Base-by-base conservation (phyloP, 2,113 vertebrate genomes). In the Lamprotornis superbus region DNA sequence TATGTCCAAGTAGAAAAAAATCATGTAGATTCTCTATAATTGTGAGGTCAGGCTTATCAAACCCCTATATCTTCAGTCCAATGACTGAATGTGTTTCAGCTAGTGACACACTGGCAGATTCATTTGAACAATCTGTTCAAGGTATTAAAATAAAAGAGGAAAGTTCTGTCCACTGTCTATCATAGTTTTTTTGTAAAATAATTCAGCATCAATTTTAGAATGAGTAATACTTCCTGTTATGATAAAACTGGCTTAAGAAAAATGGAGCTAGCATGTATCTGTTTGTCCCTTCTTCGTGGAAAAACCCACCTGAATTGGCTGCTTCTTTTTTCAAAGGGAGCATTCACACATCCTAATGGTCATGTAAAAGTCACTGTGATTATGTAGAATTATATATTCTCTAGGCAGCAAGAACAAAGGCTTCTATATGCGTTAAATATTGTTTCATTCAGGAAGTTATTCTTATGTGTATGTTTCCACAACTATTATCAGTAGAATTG, bases 371-470 rank as follows among this genome's bases (percentile, higher is more conserved):
- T 68, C 35, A 44, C 16, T 64, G 3, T 76, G 47, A 57, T 55
- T 87, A 33, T 69, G 35, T 56, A 53, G 85, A 91, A 40, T 44
- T 70, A 15, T 80, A 16, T 63, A 57, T 80, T 83, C 74, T 92
- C 59, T 50, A 71, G 57, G 39, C 81, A 64, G 60, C 20, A 67
- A 87, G 89, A 94, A 96, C 92, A 95, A 97, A 95, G 88, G 89
- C 70, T 60, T 63, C 84, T 90, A 89, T 94, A 95, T 3, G 81
- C 2, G 44, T 91, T 96, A 96, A 97, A 96, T 96, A 96, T 94
- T 97, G 96, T 95, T 98, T 97, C 95, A 97, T 98, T 98, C 98
- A 98, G 98, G 98, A 98, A 98, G 98, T 98, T 98, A 98, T 98
- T 98, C 97, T 98, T 98, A 68, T 97, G 95, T 97, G 97, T 98